These are phyloP conservation scores for Alouatta palliata DNA, from an alignment of 2,113 vertebrate genomes.

Conservation along the genomic window DNA sequence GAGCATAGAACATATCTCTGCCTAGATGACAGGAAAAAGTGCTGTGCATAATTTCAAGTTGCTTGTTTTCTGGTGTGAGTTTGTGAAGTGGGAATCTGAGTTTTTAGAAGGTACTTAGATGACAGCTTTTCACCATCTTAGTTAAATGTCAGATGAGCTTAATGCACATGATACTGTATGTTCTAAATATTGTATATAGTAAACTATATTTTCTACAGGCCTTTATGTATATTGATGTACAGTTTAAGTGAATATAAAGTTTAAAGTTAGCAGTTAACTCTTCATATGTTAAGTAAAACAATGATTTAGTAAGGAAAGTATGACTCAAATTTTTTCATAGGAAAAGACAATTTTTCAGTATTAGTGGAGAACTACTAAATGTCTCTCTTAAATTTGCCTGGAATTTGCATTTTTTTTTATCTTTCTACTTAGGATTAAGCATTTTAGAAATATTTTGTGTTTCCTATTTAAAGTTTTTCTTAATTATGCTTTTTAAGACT, in stretches of 20 bases:
- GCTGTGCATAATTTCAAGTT: constrained; percentile 2
- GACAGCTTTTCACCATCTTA: background rate
- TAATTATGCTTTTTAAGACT: background rate
- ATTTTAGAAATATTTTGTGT: constrained; percentile 48
- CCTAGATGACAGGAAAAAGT: background rate
- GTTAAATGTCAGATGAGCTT: background rate
- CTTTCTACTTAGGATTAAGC: constrained; percentile 24
- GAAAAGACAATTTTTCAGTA: constrained; percentile 40
- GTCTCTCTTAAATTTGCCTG: constrained; percentile 12
- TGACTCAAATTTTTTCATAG: constrained; percentile 62
- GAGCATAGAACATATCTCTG: background rate
- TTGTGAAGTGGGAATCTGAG: background rate
- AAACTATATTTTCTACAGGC: background rate
- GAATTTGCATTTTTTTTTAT: constrained; percentile 50
- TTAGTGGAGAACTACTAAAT: background rate
- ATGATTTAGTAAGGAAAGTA: constrained; percentile 63
- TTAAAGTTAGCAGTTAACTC: constrained; percentile 60
- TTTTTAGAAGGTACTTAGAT: constrained; percentile 11
- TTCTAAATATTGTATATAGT: background rate
- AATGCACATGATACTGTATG: background rate
- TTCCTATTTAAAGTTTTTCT: constrained; percentile 20
- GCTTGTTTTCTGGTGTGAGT: background rate
- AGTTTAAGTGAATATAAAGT: constrained; percentile 39
- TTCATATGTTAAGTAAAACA: constrained; percentile 61
- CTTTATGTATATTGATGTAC: constrained; percentile 23